Evolutionary conservation across 2,113 vertebrate genomes (phyloP).

Genomic region (Tor tambroides): DNA sequence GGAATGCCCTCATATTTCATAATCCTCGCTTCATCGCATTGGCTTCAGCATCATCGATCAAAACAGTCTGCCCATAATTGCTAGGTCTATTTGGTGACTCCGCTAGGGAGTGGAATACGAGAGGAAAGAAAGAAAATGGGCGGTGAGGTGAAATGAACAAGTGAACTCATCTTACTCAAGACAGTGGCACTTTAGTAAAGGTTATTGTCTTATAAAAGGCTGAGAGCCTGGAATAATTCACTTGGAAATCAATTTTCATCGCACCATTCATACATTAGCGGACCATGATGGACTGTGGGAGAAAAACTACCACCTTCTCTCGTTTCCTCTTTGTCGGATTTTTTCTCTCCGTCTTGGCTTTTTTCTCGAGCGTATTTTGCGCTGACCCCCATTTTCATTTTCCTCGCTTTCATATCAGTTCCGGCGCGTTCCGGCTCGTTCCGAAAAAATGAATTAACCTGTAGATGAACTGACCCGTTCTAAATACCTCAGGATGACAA

Average conservation of each 20-base stretch:
- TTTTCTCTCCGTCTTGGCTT: constrained; percentile 48
- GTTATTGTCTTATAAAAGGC: constrained; percentile 58
- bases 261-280: constrained; percentile 66
- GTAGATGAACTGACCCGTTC: constrained; percentile 29
- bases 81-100: constrained; percentile 55
- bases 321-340: constrained; percentile 43
- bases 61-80: constrained; percentile 65
- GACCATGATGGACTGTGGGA: constrained; percentile 62
- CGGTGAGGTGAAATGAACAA: constrained; percentile 69
- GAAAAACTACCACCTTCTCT: constrained; percentile 53
- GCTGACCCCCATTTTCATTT: constrained; percentile 29
- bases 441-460: constrained; percentile 32
- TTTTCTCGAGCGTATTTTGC: constrained; percentile 41
- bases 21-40: constrained; percentile 36
- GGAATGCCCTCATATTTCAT: constrained; percentile 30
- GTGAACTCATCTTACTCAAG: constrained; percentile 62
- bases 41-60: constrained; percentile 61
- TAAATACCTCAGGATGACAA: constrained; percentile 22
- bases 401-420: constrained; percentile 14
- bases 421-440: background rate
- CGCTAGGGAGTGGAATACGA: constrained; percentile 46
- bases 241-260: constrained; percentile 78
- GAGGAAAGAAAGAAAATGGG: constrained; percentile 55
- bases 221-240: constrained; percentile 70
- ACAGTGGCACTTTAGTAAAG: constrained; percentile 44